Evolutionary conservation across 2,113 vertebrate genomes (phyloP).

Genomic region (Pagrus major): DNA sequence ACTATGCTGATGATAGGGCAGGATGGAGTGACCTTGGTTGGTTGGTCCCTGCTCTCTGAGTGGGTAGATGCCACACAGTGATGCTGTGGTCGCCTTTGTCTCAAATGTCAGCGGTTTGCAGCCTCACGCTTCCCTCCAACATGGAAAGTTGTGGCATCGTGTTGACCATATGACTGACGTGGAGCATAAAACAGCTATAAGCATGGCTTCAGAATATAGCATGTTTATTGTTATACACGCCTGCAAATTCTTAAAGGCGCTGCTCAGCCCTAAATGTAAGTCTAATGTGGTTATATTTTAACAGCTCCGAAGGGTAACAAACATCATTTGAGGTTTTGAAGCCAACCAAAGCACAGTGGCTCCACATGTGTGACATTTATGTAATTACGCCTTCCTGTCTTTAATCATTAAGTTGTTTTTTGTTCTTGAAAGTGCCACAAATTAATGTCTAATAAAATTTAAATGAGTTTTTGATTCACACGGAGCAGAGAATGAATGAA

Average conservation of each 20-base stretch:
- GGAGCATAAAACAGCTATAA: conserved; percentile 29
- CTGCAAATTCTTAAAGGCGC: conserved; percentile 14
- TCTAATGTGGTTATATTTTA: conserved; percentile 10
- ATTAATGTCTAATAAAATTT: neutral
- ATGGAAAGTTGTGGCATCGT: conserved; percentile 1
- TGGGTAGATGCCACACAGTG: conserved; percentile 22
- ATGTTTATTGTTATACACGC: conserved; percentile 13
- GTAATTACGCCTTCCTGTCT: neutral
- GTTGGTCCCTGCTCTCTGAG: neutral
- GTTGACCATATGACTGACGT: conserved; percentile 4
- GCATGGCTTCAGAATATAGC: neutral
- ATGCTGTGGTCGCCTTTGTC: conserved; percentile 31
- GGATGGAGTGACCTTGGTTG: neutral
- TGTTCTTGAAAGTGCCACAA: neutral
- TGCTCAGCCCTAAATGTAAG: neutral
- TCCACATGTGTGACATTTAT: neutral
- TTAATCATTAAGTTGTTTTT: neutral
- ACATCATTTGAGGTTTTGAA: conserved; percentile 1
- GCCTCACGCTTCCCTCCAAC: conserved; percentile 13
- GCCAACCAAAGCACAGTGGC: neutral
- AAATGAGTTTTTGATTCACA: neutral
- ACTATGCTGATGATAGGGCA: conserved; percentile 10
- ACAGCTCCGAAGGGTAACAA: neutral
- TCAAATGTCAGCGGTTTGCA: conserved; percentile 39
- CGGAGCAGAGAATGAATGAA: neutral